Evolutionary conservation across 2,888 invertebrate genomes (phyloP).

Genomic region (Rhaphigaster nebulosa): DNA sequence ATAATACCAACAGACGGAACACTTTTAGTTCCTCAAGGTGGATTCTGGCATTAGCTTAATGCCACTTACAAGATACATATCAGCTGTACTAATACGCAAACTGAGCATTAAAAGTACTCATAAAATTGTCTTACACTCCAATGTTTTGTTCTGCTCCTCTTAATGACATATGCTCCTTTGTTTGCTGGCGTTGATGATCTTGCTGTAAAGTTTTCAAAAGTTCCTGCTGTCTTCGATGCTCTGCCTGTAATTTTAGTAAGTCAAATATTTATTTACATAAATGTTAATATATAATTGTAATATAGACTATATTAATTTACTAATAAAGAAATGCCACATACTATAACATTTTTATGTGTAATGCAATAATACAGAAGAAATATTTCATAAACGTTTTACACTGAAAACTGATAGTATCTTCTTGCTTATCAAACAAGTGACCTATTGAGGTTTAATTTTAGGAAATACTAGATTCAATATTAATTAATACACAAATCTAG

Average conservation of each 20-base stretch:
- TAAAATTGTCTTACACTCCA: constrained; percentile 54
- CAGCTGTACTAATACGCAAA: background rate
- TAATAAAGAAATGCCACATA: too few species aligned
- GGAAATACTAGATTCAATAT: too few species aligned
- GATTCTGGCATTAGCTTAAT: background rate
- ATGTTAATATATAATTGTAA: background rate
- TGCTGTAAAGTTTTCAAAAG: constrained; percentile 69
- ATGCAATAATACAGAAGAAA: too few species aligned
- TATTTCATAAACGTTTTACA: too few species aligned
- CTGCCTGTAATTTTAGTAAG: constrained; percentile 66
- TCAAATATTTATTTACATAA: background rate
- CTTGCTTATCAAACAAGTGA: too few species aligned
- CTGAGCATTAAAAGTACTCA: background rate
- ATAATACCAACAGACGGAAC: constrained; percentile 19
- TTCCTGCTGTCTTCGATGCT: constrained; percentile 68
- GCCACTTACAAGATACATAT: background rate
- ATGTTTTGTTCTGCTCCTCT: constrained; percentile 66
- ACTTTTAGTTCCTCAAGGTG: background rate
- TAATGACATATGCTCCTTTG: constrained; percentile 24
- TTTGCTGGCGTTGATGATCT: constrained; percentile 68
- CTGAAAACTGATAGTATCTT: too few species aligned
- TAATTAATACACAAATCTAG: too few species aligned
- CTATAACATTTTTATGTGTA: too few species aligned
- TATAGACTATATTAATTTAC: background rate
- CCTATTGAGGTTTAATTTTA: too few species aligned